Evolutionary conservation across 23 tunicate species (phyloP).

Genomic region (Clavelina lepadiformis): DNA sequence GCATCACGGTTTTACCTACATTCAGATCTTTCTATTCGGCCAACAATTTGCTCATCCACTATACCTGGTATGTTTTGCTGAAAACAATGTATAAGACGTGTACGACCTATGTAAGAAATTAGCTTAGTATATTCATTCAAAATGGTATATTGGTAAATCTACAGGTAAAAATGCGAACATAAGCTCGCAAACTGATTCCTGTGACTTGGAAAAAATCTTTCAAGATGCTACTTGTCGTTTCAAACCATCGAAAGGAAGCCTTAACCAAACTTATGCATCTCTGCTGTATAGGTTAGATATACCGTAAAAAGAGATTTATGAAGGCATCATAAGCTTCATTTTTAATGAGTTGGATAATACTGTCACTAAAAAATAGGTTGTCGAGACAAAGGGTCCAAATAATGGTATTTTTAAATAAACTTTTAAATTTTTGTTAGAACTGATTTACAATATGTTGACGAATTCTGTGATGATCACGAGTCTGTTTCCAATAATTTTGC

Average conservation of each 20-base stretch:
- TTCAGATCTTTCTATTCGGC: conserved; percentile 34
- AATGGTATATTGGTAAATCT: too few relatives aligned
- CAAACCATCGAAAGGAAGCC: conserved; percentile 21
- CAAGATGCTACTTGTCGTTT: conserved; percentile 21
- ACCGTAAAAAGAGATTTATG: too few relatives aligned
- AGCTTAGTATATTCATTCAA: too few relatives aligned
- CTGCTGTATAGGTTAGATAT: conserved; percentile 36
- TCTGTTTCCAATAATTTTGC: conserved; percentile 11
- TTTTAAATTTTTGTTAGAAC: conserved; percentile 19
- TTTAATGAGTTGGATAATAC: background rate
- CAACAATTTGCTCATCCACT: conserved; percentile 60
- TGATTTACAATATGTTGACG: conserved; percentile 40
- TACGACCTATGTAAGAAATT: too few relatives aligned
- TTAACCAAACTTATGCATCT: conserved; percentile 18
- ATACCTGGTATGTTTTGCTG: conserved; percentile 50
- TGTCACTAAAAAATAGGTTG: background rate
- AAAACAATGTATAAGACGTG: too few relatives aligned
- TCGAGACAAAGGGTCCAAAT: too few relatives aligned
- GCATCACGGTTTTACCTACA: conserved; percentile 48
- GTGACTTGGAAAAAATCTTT: conserved; percentile 18
- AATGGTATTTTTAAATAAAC: background rate
- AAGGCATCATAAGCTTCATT: background rate
- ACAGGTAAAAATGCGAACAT: conserved; percentile 11
- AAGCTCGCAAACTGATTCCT: background rate
- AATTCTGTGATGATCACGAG: conserved; percentile 46